Conservation (phyloP, 2,113 vertebrate species). For the Chitala chitala region DNA sequence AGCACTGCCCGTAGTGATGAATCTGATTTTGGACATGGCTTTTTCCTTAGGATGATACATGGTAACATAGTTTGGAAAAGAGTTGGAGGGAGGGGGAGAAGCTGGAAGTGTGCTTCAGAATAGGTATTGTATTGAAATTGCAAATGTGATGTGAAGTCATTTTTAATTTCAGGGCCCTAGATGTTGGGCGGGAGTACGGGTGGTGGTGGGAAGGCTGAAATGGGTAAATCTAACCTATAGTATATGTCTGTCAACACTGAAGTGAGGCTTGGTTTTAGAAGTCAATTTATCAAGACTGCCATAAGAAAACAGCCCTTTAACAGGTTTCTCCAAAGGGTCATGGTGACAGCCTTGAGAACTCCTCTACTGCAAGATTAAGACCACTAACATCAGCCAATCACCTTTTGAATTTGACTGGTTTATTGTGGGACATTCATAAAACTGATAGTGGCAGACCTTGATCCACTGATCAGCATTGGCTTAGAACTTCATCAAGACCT, state of each 20-base stretch:
- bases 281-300: not conserved
- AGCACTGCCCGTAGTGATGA: not conserved
- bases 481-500: conserved; percentile 14
- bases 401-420: conserved; percentile 12
- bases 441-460: conserved; percentile 10
- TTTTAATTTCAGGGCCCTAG: not conserved
- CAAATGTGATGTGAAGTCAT: not conserved
- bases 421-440: conserved; percentile 20
- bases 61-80: not conserved
- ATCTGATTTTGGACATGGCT: not conserved
- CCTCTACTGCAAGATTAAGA: not conserved
- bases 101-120: not conserved
- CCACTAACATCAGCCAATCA: conserved; percentile 9
- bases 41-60: not conserved
- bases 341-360: not conserved
- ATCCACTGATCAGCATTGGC: not conserved
- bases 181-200: not conserved
- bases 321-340: not conserved
- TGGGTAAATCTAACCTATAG: conserved; percentile 5
- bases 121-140: not conserved
- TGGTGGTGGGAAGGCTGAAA: not conserved
- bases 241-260: not conserved
- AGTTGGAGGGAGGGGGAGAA: not conserved
- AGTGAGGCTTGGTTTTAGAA: not conserved
- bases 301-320: not conserved